Percentiles rank a stretch among this genome's conserved stretches.
These are phyloP conservation scores for Zaprionus gabonicus DNA, from an alignment of 1,140 invertebrate species.

Conservation along the genomic window DNA sequence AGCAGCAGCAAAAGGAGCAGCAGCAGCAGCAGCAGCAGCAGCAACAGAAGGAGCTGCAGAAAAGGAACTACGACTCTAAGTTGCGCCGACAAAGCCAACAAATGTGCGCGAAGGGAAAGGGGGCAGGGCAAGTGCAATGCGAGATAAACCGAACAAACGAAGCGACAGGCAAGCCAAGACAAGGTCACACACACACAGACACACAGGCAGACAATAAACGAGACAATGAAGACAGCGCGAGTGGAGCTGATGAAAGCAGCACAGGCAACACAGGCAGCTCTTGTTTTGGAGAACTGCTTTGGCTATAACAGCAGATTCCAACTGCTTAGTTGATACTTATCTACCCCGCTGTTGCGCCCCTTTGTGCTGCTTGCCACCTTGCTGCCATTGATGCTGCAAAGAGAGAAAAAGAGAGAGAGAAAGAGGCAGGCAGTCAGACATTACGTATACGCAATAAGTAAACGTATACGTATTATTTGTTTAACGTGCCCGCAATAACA, in stretches of 20 bases:
- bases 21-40: slow-evolving; percentile 11
- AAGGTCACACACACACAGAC: slow-evolving; percentile 33
- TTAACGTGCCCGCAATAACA: slow-evolving; percentile 62
- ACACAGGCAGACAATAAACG: slow-evolving; percentile 18
- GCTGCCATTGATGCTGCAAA: slow-evolving; percentile 9
- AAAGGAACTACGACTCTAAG: slow-evolving; percentile 34
- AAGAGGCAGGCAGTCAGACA: slow-evolving; percentile 26
- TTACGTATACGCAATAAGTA: slow-evolving; percentile 62
- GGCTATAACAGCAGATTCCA: slow-evolving; percentile 73
- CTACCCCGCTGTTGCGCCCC: slow-evolving; percentile 25
- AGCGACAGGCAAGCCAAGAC: slow-evolving; percentile 60
- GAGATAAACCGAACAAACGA: slow-evolving; percentile 75
- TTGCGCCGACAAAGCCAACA: slow-evolving; percentile 51
- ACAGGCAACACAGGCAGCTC: slow-evolving; percentile 13
- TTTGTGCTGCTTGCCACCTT: background rate
- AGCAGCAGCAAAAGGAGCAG: slow-evolving; percentile 29
- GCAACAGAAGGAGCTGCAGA: slow-evolving; percentile 13
- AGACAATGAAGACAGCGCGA: slow-evolving; percentile 28
- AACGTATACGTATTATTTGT: slow-evolving; percentile 75
- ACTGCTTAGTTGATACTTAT: slow-evolving; percentile 81
- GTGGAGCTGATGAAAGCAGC: slow-evolving; percentile 19
- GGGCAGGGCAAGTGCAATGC: slow-evolving; percentile 61
- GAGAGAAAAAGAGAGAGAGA: background rate
- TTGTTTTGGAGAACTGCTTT: slow-evolving; percentile 62
- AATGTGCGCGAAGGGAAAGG: slow-evolving; percentile 3